Base-by-base conservation (phyloP, 2,888 invertebrate species). In the Sthenelais limicola region DNA sequence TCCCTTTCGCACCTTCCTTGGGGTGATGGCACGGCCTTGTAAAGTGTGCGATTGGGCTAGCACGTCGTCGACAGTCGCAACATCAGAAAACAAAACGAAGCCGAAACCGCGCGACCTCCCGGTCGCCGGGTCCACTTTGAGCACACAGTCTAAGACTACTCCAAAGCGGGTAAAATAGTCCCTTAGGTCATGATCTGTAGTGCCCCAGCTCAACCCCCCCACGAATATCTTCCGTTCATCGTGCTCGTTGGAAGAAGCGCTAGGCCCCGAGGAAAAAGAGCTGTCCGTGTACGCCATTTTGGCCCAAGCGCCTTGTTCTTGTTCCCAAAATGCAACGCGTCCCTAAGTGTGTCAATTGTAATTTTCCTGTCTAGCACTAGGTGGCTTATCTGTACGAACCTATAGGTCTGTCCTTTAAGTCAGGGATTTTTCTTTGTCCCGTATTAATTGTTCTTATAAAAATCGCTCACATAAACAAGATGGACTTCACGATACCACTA, bases 171-270 rank as follows among this genome's bases (percentile, higher is more conserved):
- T 92, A 89, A 98, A 97, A 89, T 98, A 96, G 83, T 96, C 96
- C 84, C 95, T 92, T 80, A 97, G 90, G 90, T 97, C 97, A 93
- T 95, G 97, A 90, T 97, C 96, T 89, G 96, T 94, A 62, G 97
- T 97, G 91, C 97, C 97, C 97, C 97, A 97, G 91, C 96, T 97
- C 83, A 98, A 91, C 81, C 97, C 97, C 86, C 98, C 98, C 90
- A 98, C 97, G 92, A 98, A 98, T 82, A 98, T 93, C 92, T 98
- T 98, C 91, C 97, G 62, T 15, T 35, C 62, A 43, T 62, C 62
- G 24, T 62, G 38, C 24, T 62, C 62, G 21, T 62, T 62, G 21
- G 62, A 62, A 26, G 62, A 62, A 12, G 62, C 62, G 43, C 62
- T 62, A 26, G 62, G 62, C 12, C 5, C 62, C 3, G 62, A 62